These are phyloP conservation scores for Lepidotrigona ventralis DNA, from an alignment of 1,140 invertebrate species.

Conservation along the genomic window DNA sequence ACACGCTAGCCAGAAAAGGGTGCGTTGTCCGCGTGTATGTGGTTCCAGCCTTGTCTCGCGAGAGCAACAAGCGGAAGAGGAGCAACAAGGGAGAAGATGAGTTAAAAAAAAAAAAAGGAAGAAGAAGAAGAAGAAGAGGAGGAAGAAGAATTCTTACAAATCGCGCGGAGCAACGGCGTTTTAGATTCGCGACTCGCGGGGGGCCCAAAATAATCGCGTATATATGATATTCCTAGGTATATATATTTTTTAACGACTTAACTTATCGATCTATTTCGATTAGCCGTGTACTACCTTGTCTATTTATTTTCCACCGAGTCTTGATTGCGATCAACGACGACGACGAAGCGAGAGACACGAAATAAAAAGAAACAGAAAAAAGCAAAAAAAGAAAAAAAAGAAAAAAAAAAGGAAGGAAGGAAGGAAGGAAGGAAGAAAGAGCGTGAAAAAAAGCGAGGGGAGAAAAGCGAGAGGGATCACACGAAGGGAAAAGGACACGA, in stretches of 20 bases:
- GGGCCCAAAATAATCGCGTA: conserved; percentile 65
- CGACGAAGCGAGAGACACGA: conserved; percentile 43
- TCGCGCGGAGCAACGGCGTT: conserved; percentile 50
- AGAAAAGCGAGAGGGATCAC: neutral
- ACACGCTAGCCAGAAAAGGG: neutral
- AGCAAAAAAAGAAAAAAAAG: too few relatives aligned
- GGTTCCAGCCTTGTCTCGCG: neutral
- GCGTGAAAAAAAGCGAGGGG: neutral
- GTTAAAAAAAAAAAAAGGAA: neutral
- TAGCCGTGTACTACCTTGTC: conserved; percentile 56
- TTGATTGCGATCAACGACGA: conserved; percentile 60
- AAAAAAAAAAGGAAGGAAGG: too few relatives aligned
- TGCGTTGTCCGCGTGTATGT: neutral
- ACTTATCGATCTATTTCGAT: conserved; percentile 62
- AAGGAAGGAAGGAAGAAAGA: neutral
- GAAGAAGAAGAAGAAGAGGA: neutral
- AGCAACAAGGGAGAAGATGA: too few relatives aligned
- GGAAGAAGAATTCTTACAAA: conserved; percentile 56
- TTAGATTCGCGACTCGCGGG: conserved; percentile 59
- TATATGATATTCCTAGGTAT: conserved; percentile 64
- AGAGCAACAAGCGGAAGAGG: neutral
- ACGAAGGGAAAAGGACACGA: too few relatives aligned
- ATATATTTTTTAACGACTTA: conserved; percentile 68
- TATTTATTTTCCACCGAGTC: conserved; percentile 65
- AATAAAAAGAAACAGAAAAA: neutral